Base-by-base conservation (phyloP, 1,140 invertebrate genomes). In the Musca vetustissima region DNA sequence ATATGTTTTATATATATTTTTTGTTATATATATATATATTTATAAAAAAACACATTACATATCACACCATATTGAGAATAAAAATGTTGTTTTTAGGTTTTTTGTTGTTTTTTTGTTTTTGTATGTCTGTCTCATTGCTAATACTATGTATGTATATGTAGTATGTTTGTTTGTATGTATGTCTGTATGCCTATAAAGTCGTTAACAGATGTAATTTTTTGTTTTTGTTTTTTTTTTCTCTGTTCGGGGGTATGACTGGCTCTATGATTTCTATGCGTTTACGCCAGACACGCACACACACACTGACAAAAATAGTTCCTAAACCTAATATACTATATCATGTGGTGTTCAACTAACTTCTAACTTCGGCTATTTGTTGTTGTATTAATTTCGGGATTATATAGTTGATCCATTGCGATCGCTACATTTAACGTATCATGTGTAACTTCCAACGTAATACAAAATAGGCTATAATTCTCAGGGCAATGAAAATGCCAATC, bases 401-500 rank as follows among this genome's bases (percentile, higher is more conserved):
- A 43, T 43, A 43, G 36, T 43, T 43, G 36, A 43, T 43, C 36
- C 11, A 11, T 17, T 17, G 6, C 22, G 9, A 21, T n/a, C 17
- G 8, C 50, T 11, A 21, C 57, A 11, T 64, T 80, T 82, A 83
- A 66, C 81, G 81, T 66, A 83, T 83, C 72, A 81, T 78, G 64
- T 83, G 80, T 53, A 83, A 69, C 83, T 95, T 95, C 83, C 93
- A 92, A 77, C 92, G 88, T 71, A 98, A 84, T 57, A 96, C 92
- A 81, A 95, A 90, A 79, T 96, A 97, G 69, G 93, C 93, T 68
- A 91, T 86, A 73, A 95, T 84, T 74, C 95, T 88, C 70, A 96
- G 86, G 66, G 91, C 86, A 70, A 97, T 84, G 79, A 98, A 93
- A 74, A 95, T 92, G 15, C 87, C 88, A 71, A 89, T 84, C 15